Evolutionary conservation across 2,113 vertebrate species (phyloP), one percentile per base, ranked within the genome.

Genomic region (Gallinago undulata): DNA sequence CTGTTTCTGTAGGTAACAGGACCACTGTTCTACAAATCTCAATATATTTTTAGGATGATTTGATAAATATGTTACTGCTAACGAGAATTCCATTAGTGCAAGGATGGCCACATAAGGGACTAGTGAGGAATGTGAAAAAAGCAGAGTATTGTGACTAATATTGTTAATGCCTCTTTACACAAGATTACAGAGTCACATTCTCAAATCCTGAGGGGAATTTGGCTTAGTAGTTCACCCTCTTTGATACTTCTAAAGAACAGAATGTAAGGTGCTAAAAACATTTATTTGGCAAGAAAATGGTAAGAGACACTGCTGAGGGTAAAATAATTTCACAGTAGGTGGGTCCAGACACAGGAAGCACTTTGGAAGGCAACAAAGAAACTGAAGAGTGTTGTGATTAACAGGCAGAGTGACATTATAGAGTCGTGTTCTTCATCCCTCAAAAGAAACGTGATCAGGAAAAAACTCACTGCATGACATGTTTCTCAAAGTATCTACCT

Each of bases 181-280:
- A 89, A 96, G 96, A 96, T 95, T 97, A 96, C 31, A 89, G 93
- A 97, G 89, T 95, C 97, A 96, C 96, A 97, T 91, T 97, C 91
- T 96, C 91, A 97, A 96, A 97, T 96, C 96, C 91, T 75, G 72
- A 89, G 41, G 93, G 89, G 93, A 94, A 96, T 96, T 96, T 96
- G 94, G 95, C 94, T 96, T 92, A 97, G 63, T 78, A 63, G 78
- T 37, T 96, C 89, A 83, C 88, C 22, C 66, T 93, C 67, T 95
- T 91, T 94, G 94, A 96, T 93, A 86, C 50, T 83, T 94, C 76
- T 89, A 84, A 87, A 77, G 94, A 91, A 95, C 89, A 91, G 70
- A 91, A 94, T 74, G 69, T 87, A 93, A 96, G 89, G 78, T 96
- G 60, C 89, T 96, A 90, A 91, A 97, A 89, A 85, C 69, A 77